Conservation (phyloP, 2,797 vertebrate genomes). For the Melanotaenia maccullochi region DNA sequence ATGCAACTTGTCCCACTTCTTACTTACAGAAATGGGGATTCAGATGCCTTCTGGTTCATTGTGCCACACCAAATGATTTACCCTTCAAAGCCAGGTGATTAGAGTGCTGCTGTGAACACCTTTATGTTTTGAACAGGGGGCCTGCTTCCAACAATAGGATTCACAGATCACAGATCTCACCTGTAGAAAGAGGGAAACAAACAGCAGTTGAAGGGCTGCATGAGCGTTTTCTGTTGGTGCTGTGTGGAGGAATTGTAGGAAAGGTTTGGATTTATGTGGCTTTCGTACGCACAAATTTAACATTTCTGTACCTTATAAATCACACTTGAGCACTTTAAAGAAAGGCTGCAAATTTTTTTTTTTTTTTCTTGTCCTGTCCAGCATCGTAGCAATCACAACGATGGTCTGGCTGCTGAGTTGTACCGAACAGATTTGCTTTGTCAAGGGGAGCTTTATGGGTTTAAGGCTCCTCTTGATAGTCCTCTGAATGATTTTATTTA, state of each 20-base stretch:
- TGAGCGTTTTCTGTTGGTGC: not conserved
- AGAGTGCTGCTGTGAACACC: slow-evolving; percentile 20
- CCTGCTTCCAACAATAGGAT: slow-evolving; percentile 33
- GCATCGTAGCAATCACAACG: no score
- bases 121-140: slow-evolving; percentile 48
- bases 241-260: not conserved
- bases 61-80: slow-evolving; percentile 17
- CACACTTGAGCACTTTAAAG: not conserved
- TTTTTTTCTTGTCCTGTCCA: no score
- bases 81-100: slow-evolving; percentile 16
- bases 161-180: slow-evolving; percentile 8
- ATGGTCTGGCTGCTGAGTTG: no score
- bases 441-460: no score
- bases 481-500: no score
- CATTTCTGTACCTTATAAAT: not conserved
- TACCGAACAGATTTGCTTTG: no score
- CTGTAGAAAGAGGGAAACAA: slow-evolving; percentile 1
- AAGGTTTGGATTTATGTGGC: not conserved
- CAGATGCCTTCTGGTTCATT: slow-evolving; percentile 19
- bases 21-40: slow-evolving; percentile 9
- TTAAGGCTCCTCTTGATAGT: no score
- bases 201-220: slow-evolving; percentile 1
- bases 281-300: slow-evolving; percentile 1
- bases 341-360: not conserved
- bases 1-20: slow-evolving; percentile 12